These are phyloP conservation scores for Ophion slaviceki DNA, from an alignment of 2,888 invertebrate species.

Conservation along the genomic window DNA sequence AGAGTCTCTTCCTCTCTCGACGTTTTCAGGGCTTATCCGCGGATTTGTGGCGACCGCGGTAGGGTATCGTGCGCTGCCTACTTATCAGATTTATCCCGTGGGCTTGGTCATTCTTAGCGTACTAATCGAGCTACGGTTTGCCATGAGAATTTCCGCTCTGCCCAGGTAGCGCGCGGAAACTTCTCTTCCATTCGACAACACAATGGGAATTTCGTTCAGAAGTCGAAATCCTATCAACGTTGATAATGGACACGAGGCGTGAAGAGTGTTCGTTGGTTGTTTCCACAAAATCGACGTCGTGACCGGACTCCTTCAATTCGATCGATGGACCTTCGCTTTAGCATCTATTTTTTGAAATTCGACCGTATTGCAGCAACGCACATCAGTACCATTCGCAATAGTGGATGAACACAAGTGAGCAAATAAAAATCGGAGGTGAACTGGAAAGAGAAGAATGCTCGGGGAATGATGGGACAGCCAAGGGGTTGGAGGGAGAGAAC, in stretches of 20 bases:
- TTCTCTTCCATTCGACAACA: slow-evolving; percentile 21
- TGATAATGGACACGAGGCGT: slow-evolving; percentile 46
- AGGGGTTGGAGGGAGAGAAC: slow-evolving; percentile 21
- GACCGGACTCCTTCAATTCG: slow-evolving; percentile 51
- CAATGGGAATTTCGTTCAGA: slow-evolving; percentile 53
- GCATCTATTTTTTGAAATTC: not conserved
- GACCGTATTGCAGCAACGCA: not conserved
- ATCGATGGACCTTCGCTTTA: slow-evolving; percentile 28
- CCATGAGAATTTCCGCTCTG: slow-evolving; percentile 50
- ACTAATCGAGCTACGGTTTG: slow-evolving; percentile 64
- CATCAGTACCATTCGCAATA: not conserved
- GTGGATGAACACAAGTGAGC: slow-evolving; percentile 3
- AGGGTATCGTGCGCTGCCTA: slow-evolving; percentile 81
- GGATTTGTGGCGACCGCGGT: slow-evolving; percentile 80
- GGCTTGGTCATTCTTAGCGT: slow-evolving; percentile 69
- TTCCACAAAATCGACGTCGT: slow-evolving; percentile 46
- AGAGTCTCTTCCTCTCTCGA: slow-evolving; percentile 52
- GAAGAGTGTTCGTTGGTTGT: slow-evolving; percentile 37
- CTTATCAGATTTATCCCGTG: slow-evolving; percentile 81
- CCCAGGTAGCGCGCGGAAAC: slow-evolving; percentile 42
- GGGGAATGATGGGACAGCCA: slow-evolving; percentile 39
- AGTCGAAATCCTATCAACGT: slow-evolving; percentile 59
- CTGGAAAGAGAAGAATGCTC: slow-evolving; percentile 54
- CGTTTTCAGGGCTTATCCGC: slow-evolving; percentile 79
- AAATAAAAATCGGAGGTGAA: slow-evolving; percentile 38